Evolutionary conservation across 2,888 invertebrate species (phyloP).

Genomic region (Himalopsyche kuldschensis): DNA sequence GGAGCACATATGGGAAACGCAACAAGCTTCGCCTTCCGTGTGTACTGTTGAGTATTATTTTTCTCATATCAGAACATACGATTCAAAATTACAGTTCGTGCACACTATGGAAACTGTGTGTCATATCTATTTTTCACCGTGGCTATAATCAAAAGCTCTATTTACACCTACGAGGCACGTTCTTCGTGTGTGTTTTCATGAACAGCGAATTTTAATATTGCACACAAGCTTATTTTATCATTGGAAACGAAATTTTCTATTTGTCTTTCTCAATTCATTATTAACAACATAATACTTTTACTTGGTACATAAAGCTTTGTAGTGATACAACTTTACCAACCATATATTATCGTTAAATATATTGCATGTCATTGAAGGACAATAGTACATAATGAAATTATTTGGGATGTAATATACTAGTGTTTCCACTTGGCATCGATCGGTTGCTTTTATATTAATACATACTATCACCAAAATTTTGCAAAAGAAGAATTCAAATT

Average conservation of each 20-base stretch:
- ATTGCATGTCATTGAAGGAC: too few species aligned
- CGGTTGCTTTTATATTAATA: too few species aligned
- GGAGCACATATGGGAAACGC: not conserved
- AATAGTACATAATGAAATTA: too few species aligned
- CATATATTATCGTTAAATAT: too few species aligned
- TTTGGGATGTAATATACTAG: too few species aligned
- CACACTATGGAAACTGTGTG: constrained; percentile 10
- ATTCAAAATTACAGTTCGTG: constrained; percentile 22
- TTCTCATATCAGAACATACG: constrained; percentile 21
- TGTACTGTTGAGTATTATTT: constrained; percentile 7
- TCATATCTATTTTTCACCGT: constrained; percentile 26
- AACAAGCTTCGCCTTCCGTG: not conserved
- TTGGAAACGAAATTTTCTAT: not conserved
- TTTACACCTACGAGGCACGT: constrained; percentile 35
- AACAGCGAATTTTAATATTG: constrained; percentile 29
- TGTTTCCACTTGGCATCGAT: too few species aligned
- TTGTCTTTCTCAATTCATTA: too few species aligned
- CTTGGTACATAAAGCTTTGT: too few species aligned
- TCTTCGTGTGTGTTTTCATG: constrained; percentile 31
- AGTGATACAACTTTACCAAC: too few species aligned
- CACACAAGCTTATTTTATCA: not conserved
- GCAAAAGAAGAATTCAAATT: too few species aligned
- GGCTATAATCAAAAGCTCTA: constrained; percentile 31
- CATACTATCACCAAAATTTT: too few species aligned
- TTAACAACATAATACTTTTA: too few species aligned